phyloP scores from a whole-genome alignment of 2,113 vertebrate genomes.

The Cacatua alba region DNA sequence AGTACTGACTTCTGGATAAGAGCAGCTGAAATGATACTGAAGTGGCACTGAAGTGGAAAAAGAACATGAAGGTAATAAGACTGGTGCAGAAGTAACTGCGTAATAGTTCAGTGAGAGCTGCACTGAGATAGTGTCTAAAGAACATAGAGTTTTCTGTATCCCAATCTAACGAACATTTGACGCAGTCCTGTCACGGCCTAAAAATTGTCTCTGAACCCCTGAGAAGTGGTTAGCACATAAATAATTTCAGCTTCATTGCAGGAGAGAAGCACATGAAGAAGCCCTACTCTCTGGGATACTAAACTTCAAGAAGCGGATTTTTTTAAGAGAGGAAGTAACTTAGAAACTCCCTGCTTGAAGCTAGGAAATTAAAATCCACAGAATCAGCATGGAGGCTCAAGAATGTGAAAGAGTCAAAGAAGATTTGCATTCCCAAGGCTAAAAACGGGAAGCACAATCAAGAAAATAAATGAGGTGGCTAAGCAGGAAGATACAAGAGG shows the following conservation, averaged over 20 bases:
- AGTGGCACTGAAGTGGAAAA: background rate
- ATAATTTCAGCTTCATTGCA: conserved; percentile 39
- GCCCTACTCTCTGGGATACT: conserved; percentile 41
- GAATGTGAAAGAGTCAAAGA: conserved; percentile 42
- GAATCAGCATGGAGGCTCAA: conserved; percentile 67
- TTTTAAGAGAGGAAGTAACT: conserved; percentile 62
- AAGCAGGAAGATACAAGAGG: background rate
- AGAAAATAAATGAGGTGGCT: conserved; percentile 8
- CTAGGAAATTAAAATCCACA: conserved; percentile 67
- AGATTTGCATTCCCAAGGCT: conserved; percentile 38
- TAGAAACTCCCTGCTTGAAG: conserved; percentile 70
- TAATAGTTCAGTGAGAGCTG: background rate
- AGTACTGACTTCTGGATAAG: background rate
- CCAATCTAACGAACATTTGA: conserved; percentile 21
- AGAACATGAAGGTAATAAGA: background rate
- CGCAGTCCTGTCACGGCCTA: conserved; percentile 1
- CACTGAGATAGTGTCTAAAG: background rate
- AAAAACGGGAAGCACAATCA: background rate
- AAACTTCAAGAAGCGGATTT: conserved; percentile 36
- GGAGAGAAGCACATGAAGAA: conserved; percentile 45
- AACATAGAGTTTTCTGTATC: background rate
- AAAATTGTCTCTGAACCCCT: conserved; percentile 30
- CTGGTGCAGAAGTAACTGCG: background rate
- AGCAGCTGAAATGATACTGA: background rate
- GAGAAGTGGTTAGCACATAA: conserved; percentile 49